Percentiles rank a stretch among this genome's conserved stretches.
phyloP scores from a whole-genome alignment of 2,113 vertebrate species.

The Solenodon paradoxus region DNA sequence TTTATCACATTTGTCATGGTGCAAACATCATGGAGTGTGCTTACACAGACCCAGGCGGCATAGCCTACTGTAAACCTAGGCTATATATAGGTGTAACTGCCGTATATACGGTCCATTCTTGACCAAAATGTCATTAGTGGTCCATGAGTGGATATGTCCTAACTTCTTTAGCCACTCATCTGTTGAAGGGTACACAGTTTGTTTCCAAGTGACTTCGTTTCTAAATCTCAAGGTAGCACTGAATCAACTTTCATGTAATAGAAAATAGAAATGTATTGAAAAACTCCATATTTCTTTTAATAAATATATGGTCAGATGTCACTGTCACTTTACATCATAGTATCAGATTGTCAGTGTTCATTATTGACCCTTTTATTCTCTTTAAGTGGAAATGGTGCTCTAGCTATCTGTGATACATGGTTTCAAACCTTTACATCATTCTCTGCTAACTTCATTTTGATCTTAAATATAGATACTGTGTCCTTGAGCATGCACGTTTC shows the following conservation, averaged over 20 bases:
- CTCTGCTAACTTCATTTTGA: not conserved
- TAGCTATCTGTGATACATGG: not conserved
- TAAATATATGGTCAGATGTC: not conserved
- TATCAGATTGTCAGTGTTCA: not conserved
- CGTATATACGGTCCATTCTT: too few species aligned
- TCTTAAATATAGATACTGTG: not conserved
- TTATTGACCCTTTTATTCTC: not conserved
- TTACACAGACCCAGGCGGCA: not conserved
- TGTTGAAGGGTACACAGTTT: not conserved
- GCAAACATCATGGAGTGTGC: not conserved
- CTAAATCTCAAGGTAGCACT: not conserved
- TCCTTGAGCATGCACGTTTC: not conserved
- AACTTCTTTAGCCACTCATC: not conserved
- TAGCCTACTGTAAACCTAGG: not conserved
- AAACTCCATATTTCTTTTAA: not conserved
- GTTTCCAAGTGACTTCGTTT: not conserved
- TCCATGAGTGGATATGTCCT: not conserved
- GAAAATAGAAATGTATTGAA: conserved; percentile 6
- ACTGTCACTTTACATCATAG: not conserved
- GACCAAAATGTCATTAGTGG: not conserved
- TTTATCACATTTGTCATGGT: too few species aligned
- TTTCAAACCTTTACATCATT: conserved; percentile 11
- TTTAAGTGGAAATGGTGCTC: not conserved
- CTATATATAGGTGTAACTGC: too few species aligned
- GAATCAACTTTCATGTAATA: not conserved